Evolutionary conservation across 2,888 invertebrate genomes (phyloP), one percentile per base, ranked within the genome.

Genomic region (Linnaemya tessellans): DNA sequence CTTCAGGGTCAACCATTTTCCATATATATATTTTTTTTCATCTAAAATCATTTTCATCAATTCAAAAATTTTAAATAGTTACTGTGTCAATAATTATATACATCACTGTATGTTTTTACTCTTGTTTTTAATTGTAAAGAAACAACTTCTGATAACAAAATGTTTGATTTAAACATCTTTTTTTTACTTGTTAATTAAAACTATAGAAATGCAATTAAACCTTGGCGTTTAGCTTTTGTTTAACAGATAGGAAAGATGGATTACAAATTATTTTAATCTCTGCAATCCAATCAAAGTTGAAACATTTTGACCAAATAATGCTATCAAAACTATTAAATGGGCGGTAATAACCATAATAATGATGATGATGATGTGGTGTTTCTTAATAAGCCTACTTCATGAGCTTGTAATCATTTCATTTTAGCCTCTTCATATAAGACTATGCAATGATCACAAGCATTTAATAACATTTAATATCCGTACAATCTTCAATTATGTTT

Each of bases 231-330:
- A 11, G 54, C 54, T 56, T 56, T 56, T 56, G 22, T 30, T 30
- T n/a, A 20, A 62, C 11, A 38, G 49, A 25, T 30, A 49, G 49
- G 13, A 46, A 54, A 38, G 54, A 35, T 41, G 54, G 0, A 70
- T 54, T 41, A 70, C 38, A 38, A 54, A 38, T 70, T 22, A 41
- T 56, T 54, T 56, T 41, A 54, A 56, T 54, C 38, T 70, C 41
- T 58, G 43, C 18, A 71, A 41, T 41, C 41, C 3, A 54, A n/a
- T 56, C 41, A 38, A 68, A 54, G 22, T 54, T 70, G 13, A 70
- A 70, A 70, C 15, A 22, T 41, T 70, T 70, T 70, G 54, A 70
- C 18, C 51, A 56, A n/a, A n/a, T 25, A 41, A 56, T 56, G 8
- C 9, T 56, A 20, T 41, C 54, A 41, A 70, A 71, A 43, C 71